Percentiles rank a stretch among this genome's conserved stretches.
These are phyloP conservation scores for Scaptodrosophila lebanonensis DNA, from an alignment of 1,140 invertebrate genomes.

Conservation along the genomic window DNA sequence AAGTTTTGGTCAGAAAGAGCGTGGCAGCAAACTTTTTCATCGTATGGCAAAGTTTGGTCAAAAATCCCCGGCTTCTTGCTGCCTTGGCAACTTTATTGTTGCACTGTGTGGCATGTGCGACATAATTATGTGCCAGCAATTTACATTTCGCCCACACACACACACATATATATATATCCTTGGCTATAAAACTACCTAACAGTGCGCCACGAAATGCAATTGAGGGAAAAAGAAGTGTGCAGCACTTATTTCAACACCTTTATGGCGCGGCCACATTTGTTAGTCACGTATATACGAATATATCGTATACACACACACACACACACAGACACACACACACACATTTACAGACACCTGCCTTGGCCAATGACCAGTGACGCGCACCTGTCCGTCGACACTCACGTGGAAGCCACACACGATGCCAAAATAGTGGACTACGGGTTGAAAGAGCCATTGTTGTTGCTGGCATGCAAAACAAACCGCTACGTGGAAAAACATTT, in stretches of 20 bases:
- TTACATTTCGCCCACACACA: conserved; percentile 63
- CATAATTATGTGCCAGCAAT: conserved; percentile 71
- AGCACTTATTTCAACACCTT: conserved; percentile 73
- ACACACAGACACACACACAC: conserved; percentile 13
- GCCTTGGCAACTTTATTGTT: conserved; percentile 5
- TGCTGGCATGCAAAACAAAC: conserved; percentile 70
- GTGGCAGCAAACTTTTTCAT: too few relatives aligned
- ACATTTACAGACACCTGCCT: not conserved
- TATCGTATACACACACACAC: conserved; percentile 19
- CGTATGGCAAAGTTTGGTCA: conserved; percentile 33
- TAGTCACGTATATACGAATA: conserved; percentile 18
- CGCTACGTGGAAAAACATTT: conserved; percentile 65
- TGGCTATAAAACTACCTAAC: conserved; percentile 62
- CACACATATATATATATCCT: too few relatives aligned
- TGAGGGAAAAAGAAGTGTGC: conserved; percentile 36
- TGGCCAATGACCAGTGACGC: conserved; percentile 50
- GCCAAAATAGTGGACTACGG: conserved; percentile 18
- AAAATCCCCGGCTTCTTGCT: conserved; percentile 9
- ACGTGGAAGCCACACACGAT: not conserved
- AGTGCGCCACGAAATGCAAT: conserved; percentile 37
- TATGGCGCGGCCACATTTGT: conserved; percentile 57
- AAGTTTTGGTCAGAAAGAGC: conserved; percentile 39
- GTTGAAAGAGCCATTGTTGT: too few relatives aligned
- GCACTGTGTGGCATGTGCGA: conserved; percentile 34
- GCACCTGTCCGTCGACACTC: not conserved